Conservation (phyloP, 2,797 vertebrate species). For the Leptatherina wallacei region DNA sequence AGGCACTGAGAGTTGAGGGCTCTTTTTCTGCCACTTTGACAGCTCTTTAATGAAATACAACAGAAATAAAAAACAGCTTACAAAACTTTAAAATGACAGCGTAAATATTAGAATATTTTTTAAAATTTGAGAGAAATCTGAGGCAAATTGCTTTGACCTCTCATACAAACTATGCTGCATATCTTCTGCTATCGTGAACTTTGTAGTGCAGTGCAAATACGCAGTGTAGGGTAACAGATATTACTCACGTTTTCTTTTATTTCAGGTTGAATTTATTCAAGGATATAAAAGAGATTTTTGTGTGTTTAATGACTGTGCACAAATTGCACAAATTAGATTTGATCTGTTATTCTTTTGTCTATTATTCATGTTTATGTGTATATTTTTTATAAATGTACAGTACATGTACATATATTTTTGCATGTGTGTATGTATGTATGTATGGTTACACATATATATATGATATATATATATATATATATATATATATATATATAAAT, state of each 20-base stretch:
- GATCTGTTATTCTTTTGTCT: too few relatives aligned
- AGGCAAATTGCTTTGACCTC: too few relatives aligned
- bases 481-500: too few relatives aligned
- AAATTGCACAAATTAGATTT: background rate
- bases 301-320: conserved; percentile 5
- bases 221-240: background rate
- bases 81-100: background rate
- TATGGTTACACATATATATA: too few relatives aligned
- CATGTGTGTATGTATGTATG: too few relatives aligned
- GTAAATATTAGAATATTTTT: background rate
- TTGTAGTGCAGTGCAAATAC: background rate
- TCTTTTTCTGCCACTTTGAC: too few relatives aligned
- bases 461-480: too few relatives aligned
- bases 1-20: background rate
- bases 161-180: background rate
- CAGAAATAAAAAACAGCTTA: background rate
- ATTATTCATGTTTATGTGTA: too few relatives aligned
- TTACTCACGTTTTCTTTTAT: conserved; percentile 1
- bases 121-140: background rate
- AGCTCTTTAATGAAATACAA: too few relatives aligned
- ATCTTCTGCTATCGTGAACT: background rate
- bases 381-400: too few relatives aligned
- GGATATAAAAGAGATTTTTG: conserved; percentile 13
- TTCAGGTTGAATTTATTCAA: conserved; percentile 8
- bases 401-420: too few relatives aligned